Evolutionary conservation across 2,113 vertebrate genomes (phyloP), one percentile per base, ranked within the genome.

Genomic region (Agelaius phoeniceus): DNA sequence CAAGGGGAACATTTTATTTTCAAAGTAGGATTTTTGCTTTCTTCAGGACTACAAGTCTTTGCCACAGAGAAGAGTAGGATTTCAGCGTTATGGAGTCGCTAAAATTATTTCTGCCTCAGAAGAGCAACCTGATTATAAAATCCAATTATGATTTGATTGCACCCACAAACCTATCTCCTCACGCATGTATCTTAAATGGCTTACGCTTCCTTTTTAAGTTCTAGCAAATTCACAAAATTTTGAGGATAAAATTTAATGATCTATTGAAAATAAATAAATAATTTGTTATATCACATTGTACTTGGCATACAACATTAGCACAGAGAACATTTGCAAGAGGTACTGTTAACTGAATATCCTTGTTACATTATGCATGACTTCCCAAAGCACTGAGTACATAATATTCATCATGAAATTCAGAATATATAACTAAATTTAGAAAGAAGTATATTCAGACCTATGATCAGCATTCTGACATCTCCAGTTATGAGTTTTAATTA

Each of bases 351-450:
- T 91, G 73, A 94, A 94, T 94, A 94, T 79, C 57, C 73, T 78
- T 78, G 27, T 84, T 95, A 72, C 89, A 95, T 97, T 92, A 97
- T 95, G 93, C 91, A 95, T 92, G 87, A 94, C 69, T 97, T 96
- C 69, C 77, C 84, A 89, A 94, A 94, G 93, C 73, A 87, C 61
- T 65, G 87, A 63, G 69, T 92, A 92, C 54, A 78, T 89, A 94
- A 89, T 54, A 97, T 89, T 81, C 73, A 95, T 92, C 94, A 95
- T n/a, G 86, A 92, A 95, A 94, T 96, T 94, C 93, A 94, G 91
- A 95, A 92, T 83, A 85, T 66, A 73, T 69, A 84, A 94, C 91
- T 86, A 87, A 75, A 91, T 82, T 91, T 94, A 89, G 86, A 81
- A 86, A 74, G 35, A 90, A 62, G 66, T 37, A 75, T 65, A 75